phyloP scores from a whole-genome alignment of 2,888 invertebrate genomes.

The Iphiclides podalirius region DNA sequence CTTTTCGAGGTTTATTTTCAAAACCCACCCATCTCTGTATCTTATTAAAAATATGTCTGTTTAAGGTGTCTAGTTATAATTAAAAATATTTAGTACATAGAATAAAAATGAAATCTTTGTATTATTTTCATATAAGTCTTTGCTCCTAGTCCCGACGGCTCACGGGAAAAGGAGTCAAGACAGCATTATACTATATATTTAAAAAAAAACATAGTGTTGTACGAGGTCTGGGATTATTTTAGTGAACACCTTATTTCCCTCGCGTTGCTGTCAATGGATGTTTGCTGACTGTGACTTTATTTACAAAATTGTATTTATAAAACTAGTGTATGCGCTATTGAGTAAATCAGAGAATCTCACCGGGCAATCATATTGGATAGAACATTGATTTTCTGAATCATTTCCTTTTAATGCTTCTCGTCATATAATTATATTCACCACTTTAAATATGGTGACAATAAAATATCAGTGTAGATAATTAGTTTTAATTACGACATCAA shows the following conservation, averaged over 20 bases:
- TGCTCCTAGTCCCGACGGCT: slow-evolving; percentile 48
- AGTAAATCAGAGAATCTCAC: slow-evolving; percentile 16
- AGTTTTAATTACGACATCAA: slow-evolving; percentile 57
- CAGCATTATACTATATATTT: slow-evolving; percentile 33
- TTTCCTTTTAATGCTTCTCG: slow-evolving; percentile 34
- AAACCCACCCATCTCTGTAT: too few species aligned
- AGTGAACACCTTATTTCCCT: slow-evolving; percentile 30
- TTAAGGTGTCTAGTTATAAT: slow-evolving; percentile 10
- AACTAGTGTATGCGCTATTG: slow-evolving; percentile 15
- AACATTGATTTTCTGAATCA: slow-evolving; percentile 22
- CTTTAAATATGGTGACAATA: slow-evolving; percentile 73
- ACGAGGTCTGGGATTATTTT: slow-evolving; percentile 38
- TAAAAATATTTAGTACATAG: slow-evolving; percentile 6
- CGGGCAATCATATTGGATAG: slow-evolving; percentile 8
- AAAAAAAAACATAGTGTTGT: slow-evolving; percentile 9
- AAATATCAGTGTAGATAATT: slow-evolving; percentile 75
- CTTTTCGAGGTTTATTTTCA: too few species aligned
- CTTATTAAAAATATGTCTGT: too few species aligned
- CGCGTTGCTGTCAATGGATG: slow-evolving; percentile 29
- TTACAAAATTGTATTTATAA: slow-evolving; percentile 12
- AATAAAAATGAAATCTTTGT: slow-evolving; percentile 29
- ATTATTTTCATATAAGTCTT: slow-evolving; percentile 53
- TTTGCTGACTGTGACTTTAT: slow-evolving; percentile 23
- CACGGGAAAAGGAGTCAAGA: slow-evolving; percentile 43
- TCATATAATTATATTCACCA: slow-evolving; percentile 62